Evolutionary conservation across 2,888 invertebrate species (phyloP).

Genomic region (Mimas tiliae): DNA sequence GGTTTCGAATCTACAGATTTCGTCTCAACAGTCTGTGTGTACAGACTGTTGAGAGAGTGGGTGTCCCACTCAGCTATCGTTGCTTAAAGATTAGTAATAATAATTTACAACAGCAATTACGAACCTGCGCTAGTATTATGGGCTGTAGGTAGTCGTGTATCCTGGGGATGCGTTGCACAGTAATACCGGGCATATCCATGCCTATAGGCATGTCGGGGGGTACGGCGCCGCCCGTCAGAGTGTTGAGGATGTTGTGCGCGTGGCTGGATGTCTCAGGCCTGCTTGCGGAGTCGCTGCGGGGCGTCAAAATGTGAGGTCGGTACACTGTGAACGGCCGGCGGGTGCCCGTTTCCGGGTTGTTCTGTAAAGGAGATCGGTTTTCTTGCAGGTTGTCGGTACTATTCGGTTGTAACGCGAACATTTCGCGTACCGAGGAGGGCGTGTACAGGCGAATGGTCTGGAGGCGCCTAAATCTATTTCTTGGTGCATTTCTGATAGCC

Average conservation of each 20-base stretch:
- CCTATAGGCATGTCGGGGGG: constrained; percentile 73
- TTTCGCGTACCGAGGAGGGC: constrained; percentile 74
- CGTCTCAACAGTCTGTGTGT: too few species aligned
- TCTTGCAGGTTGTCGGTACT: constrained; percentile 53
- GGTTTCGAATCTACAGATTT: too few species aligned
- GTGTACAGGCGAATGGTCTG: constrained; percentile 75
- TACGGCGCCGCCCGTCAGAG: constrained; percentile 49
- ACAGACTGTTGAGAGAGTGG: too few species aligned
- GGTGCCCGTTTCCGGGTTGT: constrained; percentile 43
- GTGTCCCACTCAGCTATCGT: too few species aligned
- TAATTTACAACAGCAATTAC: too few species aligned
- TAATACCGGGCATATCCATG: constrained; percentile 51
- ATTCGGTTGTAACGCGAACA: constrained; percentile 64
- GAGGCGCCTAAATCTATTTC: constrained; percentile 68
- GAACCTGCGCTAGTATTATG: constrained; percentile 79
- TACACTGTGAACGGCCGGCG: constrained; percentile 54
- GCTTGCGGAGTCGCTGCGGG: constrained; percentile 47
- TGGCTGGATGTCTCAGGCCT: constrained; percentile 51
- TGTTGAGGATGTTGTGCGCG: constrained; percentile 64
- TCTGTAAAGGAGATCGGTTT: constrained; percentile 46
- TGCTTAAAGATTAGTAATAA: too few species aligned
- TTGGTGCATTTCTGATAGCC: constrained; percentile 68
- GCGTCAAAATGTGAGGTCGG: constrained; percentile 55
- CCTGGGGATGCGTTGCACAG: constrained; percentile 61
- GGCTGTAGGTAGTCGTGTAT: constrained; percentile 79